Percentiles rank a stretch among this genome's conserved stretches.
Conservation (phyloP, 2,113 vertebrate species). For the Ameiurus melas region DNA sequence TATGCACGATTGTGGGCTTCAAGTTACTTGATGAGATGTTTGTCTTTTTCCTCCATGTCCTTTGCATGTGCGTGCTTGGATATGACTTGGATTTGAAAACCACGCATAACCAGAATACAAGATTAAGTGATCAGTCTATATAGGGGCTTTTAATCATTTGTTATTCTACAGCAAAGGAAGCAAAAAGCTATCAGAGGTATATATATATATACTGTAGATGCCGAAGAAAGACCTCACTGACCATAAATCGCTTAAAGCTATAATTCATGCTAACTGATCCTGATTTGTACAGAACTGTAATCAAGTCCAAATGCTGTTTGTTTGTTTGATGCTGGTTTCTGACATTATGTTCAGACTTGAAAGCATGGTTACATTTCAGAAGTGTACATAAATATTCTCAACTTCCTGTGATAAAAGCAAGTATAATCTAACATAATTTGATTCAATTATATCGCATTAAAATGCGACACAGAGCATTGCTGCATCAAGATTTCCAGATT, state of each 20-base stretch:
- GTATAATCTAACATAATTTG: constrained; percentile 1
- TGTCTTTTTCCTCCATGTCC: background rate
- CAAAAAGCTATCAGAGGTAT: background rate
- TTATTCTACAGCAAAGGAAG: background rate
- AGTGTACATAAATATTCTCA: background rate
- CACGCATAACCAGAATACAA: background rate
- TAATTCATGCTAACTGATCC: background rate
- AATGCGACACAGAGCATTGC: background rate
- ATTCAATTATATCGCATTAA: background rate
- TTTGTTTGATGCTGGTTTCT: constrained; percentile 15
- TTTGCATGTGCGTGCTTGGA: constrained; percentile 22
- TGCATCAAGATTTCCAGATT: background rate
- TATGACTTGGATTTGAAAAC: constrained; percentile 19
- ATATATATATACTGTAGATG: background rate
- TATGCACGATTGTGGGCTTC: background rate
- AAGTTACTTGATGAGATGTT: constrained; percentile 20
- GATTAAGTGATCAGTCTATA: constrained; percentile 21
- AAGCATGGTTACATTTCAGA: background rate
- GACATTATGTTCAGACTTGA: background rate
- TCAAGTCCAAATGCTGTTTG: constrained; percentile 37
- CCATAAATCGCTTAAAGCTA: constrained; percentile 27
- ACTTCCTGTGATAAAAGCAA: background rate
- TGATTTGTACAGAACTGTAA: constrained; percentile 34
- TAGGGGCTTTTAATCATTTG: constrained; percentile 9
- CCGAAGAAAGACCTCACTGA: constrained; percentile 32